Evolutionary conservation across 2,797 vertebrate species (phyloP).

Genomic region (Chloroceryle inda): DNA sequence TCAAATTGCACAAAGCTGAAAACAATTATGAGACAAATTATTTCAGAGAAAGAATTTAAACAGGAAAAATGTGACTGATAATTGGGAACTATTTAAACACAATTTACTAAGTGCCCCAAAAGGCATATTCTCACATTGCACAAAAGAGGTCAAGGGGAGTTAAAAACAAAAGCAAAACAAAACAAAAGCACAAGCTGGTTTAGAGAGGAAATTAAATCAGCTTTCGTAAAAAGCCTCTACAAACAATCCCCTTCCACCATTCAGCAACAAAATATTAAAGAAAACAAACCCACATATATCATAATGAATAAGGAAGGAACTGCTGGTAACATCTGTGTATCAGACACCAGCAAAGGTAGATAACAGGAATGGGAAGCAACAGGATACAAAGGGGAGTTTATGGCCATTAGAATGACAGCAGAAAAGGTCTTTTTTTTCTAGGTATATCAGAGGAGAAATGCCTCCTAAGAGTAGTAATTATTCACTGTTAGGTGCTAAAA

Average conservation of each 20-base stretch:
- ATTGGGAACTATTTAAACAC: slow-evolving; percentile 44
- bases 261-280: slow-evolving; percentile 50
- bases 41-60: slow-evolving; percentile 60
- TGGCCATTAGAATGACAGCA: neutral
- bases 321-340: slow-evolving; percentile 9
- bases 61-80: slow-evolving; percentile 62
- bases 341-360: neutral
- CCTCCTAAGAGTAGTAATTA: neutral
- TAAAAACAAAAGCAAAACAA: slow-evolving; percentile 50
- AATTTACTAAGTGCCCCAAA: slow-evolving; percentile 35
- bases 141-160: slow-evolving; percentile 53
- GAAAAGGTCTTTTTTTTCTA: neutral
- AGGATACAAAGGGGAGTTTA: neutral
- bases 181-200: neutral
- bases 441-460: neutral
- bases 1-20: slow-evolving; percentile 46
- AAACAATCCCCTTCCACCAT: slow-evolving; percentile 5
- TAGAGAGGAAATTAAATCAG: slow-evolving; percentile 62
- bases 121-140: slow-evolving; percentile 39
- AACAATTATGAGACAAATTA: slow-evolving; percentile 48
- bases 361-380: neutral
- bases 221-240: slow-evolving; percentile 42
- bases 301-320: slow-evolving; percentile 43
- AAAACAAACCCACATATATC: neutral
- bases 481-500: neutral